Evolutionary conservation across 2,888 invertebrate species (phyloP).

Genomic region (Odontocerum albicorne): DNA sequence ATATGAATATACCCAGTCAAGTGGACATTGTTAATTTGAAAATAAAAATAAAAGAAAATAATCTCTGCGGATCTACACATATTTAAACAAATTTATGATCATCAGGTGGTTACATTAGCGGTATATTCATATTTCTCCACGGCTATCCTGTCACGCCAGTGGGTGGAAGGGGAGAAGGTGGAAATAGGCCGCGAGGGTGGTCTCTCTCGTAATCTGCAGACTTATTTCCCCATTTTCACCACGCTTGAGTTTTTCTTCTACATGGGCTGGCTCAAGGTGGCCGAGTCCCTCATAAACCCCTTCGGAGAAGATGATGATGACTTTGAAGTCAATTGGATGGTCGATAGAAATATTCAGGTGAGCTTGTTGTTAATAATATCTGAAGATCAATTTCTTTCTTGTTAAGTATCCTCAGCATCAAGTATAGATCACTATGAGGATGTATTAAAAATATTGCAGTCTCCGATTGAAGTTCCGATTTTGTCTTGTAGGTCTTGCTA

Average conservation of each 20-base stretch:
- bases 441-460: too few relatives aligned
- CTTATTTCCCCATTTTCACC: constrained; percentile 87
- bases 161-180: constrained; percentile 65
- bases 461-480: too few relatives aligned
- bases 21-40: too few relatives aligned
- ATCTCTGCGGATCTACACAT: too few relatives aligned
- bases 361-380: too few relatives aligned
- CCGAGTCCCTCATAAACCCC: constrained; percentile 88
- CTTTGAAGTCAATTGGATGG: constrained; percentile 91
- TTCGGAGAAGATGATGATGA: constrained; percentile 92
- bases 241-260: constrained; percentile 86
- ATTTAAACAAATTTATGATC: not conserved
- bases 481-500: too few relatives aligned
- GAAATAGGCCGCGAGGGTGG: constrained; percentile 37
- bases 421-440: too few relatives aligned
- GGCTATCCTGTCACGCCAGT: constrained; percentile 86
- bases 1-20: too few relatives aligned
- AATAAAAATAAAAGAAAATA: too few relatives aligned
- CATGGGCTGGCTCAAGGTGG: constrained; percentile 91
- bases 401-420: too few relatives aligned
- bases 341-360: constrained; percentile 86
- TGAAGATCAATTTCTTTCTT: too few relatives aligned
- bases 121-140: constrained; percentile 92
- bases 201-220: constrained; percentile 48
- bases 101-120: constrained; percentile 82